Conservation (phyloP, 2,888 invertebrate genomes). For the Cremastinae sp. region DNA sequence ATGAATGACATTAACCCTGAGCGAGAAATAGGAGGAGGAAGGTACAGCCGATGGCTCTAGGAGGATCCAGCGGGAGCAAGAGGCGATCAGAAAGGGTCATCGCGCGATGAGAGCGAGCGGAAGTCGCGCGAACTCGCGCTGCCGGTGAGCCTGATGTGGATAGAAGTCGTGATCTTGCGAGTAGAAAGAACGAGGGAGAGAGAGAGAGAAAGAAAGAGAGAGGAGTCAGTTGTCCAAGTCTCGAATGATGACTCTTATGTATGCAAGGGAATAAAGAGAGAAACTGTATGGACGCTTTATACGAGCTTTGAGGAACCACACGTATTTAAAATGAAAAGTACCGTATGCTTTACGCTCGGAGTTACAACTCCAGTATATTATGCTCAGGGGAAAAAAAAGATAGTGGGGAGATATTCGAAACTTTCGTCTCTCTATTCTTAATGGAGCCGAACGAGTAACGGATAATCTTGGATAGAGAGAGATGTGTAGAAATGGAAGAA, state of each 20-base stretch:
- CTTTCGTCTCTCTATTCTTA: constrained; percentile 37
- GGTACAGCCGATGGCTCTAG: too few relatives aligned
- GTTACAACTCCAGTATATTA: constrained; percentile 15
- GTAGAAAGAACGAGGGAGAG: constrained; percentile 22
- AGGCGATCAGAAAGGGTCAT: constrained; percentile 53
- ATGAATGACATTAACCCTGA: constrained; percentile 53
- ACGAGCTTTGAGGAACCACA: constrained; percentile 8
- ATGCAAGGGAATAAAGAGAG: neutral
- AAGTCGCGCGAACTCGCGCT: constrained; percentile 22
- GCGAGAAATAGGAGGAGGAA: neutral
- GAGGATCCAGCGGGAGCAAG: neutral
- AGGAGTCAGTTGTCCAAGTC: constrained; percentile 37
- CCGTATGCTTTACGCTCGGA: constrained; percentile 34
- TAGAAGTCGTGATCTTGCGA: constrained; percentile 48
- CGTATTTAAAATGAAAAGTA: constrained; percentile 32
- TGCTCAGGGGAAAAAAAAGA: constrained; percentile 1
- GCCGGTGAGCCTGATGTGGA: constrained; percentile 25
- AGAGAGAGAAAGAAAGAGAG: constrained; percentile 1
- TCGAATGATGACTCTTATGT: constrained; percentile 36
- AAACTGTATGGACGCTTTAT: neutral
- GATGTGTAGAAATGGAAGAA: constrained; percentile 21
- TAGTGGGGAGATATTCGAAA: constrained; percentile 30
- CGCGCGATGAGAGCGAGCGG: constrained; percentile 46
- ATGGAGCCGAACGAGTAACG: constrained; percentile 48
- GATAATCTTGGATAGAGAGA: constrained; percentile 37